Conservation (phyloP, 30 jellyfish, hydroid and myxozoan species). For the Aurelia sp. region DNA sequence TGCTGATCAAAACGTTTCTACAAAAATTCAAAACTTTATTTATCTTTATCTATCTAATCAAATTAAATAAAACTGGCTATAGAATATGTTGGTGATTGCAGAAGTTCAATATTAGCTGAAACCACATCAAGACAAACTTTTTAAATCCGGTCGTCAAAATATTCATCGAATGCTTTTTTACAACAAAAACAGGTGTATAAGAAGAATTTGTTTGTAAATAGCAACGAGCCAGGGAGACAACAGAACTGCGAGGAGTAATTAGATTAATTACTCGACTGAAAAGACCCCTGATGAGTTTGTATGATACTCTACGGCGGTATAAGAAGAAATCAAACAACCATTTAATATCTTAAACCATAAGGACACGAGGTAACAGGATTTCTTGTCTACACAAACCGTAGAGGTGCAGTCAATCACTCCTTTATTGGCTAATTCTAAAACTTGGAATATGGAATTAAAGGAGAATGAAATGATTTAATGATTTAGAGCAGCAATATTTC, state of each 20-base stretch:
- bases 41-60: too few species aligned
- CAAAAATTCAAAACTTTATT: too few species aligned
- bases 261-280: conserved; percentile 28
- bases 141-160: neutral
- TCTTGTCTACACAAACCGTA: conserved; percentile 12
- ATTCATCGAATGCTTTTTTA: neutral
- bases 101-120: too few species aligned
- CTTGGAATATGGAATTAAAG: too few species aligned
- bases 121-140: neutral
- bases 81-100: too few species aligned
- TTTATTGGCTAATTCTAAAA: neutral
- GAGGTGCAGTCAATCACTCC: conserved; percentile 31
- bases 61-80: too few species aligned
- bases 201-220: neutral
- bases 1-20: too few species aligned
- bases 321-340: conserved; percentile 38
- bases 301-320: conserved; percentile 1
- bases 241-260: conserved; percentile 10
- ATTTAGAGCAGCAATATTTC: too few species aligned
- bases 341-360: conserved; percentile 6
- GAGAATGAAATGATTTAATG: too few species aligned
- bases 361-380: conserved; percentile 8
- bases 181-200: conserved; percentile 12
- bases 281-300: conserved; percentile 24
- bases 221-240: conserved; percentile 30